Conservation (phyloP, 2,888 invertebrate species). For the Nemurella pictetii region DNA sequence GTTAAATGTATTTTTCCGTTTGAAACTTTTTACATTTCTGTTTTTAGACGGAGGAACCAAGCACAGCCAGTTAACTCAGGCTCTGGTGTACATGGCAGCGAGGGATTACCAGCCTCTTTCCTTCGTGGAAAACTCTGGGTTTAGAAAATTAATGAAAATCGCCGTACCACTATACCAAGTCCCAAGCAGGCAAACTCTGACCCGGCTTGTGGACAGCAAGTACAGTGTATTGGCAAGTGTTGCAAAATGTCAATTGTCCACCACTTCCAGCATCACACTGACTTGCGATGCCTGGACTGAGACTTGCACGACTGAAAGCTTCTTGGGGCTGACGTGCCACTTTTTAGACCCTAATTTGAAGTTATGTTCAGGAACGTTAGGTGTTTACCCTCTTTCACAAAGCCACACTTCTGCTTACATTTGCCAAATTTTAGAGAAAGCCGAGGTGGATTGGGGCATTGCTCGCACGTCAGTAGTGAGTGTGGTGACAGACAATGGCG, state of each 20-base stretch:
- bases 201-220: background rate
- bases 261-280: background rate
- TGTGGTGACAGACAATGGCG: constrained; percentile 44
- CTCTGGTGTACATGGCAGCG: background rate
- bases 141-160: background rate
- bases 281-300: constrained; percentile 2
- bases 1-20: no score
- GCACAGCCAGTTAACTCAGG: background rate
- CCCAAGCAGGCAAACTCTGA: background rate
- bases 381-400: background rate
- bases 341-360: background rate
- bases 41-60: no score
- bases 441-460: background rate
- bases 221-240: background rate
- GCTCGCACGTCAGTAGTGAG: constrained; percentile 40
- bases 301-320: background rate
- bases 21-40: no score
- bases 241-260: background rate
- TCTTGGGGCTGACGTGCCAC: background rate
- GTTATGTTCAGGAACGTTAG: background rate
- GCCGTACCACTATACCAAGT: background rate
- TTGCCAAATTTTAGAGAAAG: background rate
- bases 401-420: background rate
- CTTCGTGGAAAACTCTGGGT: background rate
- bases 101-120: constrained; percentile 6